Evolutionary conservation across 2,797 vertebrate species (phyloP), one percentile per base, ranked within the genome.

Genomic region (Pterois miles): DNA sequence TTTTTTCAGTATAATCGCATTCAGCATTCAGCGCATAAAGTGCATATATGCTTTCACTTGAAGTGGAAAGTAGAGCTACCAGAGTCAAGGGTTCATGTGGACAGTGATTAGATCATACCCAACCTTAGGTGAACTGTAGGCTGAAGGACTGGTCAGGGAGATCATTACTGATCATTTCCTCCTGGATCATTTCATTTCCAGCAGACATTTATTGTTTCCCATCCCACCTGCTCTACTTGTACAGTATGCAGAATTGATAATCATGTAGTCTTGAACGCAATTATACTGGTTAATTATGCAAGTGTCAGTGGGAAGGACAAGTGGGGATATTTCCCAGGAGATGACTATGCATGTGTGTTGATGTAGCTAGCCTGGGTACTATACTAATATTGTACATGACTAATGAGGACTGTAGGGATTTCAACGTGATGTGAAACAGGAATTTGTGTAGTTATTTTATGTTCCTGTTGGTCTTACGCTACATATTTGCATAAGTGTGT

Each of bases 371-470:
- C 22, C 71, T 40, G 52, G 52, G 64, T 62, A 29, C 56, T 52
- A 27, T 34, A 18, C 52, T 81, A 56, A 84, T 81, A 46, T 52
- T 48, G 48, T 54, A 38, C 29, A 64, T 72, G 74, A 80, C 78
- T 84, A 88, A 90, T 90, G 77, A 90, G 72, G 65, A 75, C 85
- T 80, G 38, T 12, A 7, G 85, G 83, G 86, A 84, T 76, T 70
- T 74, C 46, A 77, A 29, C 22, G 22, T 20, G 67, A 50, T 53
- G 33, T 52, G 50, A 66, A 78, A 3, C 14, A 22, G 6, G 58
- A 71, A 27, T 43, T 57, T 27, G 14, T 58, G 0, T 22, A 33
- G 59, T 29, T 58, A 67, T 31, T 38, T 20, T 58, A 6, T 23
- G 27, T 38, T 54, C 71, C 54, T 25, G 48, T 31, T 31, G 23